phyloP scores from a whole-genome alignment of 2,113 vertebrate species.

The Aptenodytes patagonicus region DNA sequence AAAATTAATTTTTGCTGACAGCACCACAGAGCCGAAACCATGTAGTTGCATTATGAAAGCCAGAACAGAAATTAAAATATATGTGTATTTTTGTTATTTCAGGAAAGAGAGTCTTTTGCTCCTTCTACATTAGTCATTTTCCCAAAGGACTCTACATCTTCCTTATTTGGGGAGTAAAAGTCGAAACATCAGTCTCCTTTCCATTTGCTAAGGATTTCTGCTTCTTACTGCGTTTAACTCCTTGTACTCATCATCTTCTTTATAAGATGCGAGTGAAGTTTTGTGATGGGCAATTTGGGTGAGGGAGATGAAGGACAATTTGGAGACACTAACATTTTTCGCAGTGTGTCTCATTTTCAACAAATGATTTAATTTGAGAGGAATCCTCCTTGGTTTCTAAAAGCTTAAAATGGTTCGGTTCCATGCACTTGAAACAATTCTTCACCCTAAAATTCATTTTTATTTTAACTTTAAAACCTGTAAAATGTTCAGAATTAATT shows the following conservation, averaged over 20 bases:
- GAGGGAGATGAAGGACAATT: background rate
- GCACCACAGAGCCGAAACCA: constrained; percentile 56
- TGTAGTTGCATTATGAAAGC: constrained; percentile 61
- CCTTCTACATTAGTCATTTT: constrained; percentile 56
- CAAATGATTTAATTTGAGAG: background rate
- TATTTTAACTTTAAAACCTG: background rate
- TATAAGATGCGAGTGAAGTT: background rate
- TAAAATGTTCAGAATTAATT: background rate
- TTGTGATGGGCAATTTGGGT: background rate
- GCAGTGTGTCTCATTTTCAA: background rate
- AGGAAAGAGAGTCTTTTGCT: constrained; percentile 56
- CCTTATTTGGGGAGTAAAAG: constrained; percentile 61
- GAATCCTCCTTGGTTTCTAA: background rate
- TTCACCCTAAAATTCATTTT: background rate
- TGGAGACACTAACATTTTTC: background rate
- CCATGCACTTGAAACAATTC: background rate
- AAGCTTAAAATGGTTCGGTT: background rate
- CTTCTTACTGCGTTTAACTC: constrained; percentile 16
- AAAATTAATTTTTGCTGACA: constrained; percentile 78
- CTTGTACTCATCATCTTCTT: background rate
- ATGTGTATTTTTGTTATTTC: constrained; percentile 65
- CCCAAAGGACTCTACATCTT: constrained; percentile 36
- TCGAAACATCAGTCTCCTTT: constrained; percentile 25
- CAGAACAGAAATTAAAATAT: constrained; percentile 65
- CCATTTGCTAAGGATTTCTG: constrained; percentile 26